These are phyloP conservation scores for Brachylomia viminalis DNA, from an alignment of 2,888 invertebrate genomes.

Conservation along the genomic window DNA sequence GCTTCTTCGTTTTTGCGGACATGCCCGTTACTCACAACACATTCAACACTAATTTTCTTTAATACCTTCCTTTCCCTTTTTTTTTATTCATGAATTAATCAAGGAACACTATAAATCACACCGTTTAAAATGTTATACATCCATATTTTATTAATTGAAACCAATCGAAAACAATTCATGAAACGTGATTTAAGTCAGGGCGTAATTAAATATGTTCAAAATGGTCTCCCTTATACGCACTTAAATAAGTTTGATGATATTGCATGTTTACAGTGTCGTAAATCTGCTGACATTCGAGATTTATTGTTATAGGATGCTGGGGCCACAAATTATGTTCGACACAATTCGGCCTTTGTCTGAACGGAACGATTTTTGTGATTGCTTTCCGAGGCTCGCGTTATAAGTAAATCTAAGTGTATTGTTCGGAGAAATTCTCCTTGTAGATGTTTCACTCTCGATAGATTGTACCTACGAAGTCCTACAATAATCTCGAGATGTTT, in stretches of 20 bases:
- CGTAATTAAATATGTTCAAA: constrained; percentile 67
- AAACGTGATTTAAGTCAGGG: constrained; percentile 60
- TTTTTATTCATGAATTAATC: constrained; percentile 44
- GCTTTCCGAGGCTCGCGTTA: constrained; percentile 57
- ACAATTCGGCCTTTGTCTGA: constrained; percentile 76
- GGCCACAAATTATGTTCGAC: constrained; percentile 78
- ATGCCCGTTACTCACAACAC: constrained; percentile 7
- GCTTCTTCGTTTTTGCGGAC: constrained; percentile 2
- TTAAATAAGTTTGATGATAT: constrained; percentile 82
- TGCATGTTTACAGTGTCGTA: constrained; percentile 86
- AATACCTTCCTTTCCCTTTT: constrained; percentile 18
- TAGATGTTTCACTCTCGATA: constrained; percentile 31
- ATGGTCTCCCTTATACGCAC: constrained; percentile 69
- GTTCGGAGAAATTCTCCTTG: constrained; percentile 19
- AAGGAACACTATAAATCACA: constrained; percentile 62
- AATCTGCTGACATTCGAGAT: constrained; percentile 83
- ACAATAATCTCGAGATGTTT: constrained; percentile 36
- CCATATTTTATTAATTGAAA: constrained; percentile 58
- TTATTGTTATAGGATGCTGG: constrained; percentile 82
- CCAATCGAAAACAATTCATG: constrained; percentile 63
- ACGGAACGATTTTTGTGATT: constrained; percentile 72
- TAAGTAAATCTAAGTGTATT: constrained; percentile 60
- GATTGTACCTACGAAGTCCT: constrained; percentile 7
- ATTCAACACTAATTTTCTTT: constrained; percentile 28
- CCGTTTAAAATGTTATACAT: constrained; percentile 50